Evolutionary conservation across 2,888 invertebrate species (phyloP).

Genomic region (Polydesmus complanatus): DNA sequence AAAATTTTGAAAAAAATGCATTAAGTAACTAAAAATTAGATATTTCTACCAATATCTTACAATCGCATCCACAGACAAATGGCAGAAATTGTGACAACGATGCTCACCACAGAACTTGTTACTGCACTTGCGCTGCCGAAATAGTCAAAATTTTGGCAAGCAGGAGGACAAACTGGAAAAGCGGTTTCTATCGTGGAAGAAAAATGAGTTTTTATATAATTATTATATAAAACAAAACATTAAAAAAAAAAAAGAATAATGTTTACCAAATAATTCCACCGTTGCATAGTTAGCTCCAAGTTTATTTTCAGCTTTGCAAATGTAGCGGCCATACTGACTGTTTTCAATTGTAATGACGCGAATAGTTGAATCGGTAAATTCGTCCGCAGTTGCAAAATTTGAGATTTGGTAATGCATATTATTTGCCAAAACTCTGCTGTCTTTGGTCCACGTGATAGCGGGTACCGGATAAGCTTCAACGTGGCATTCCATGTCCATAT

Average conservation of each 20-base stretch:
- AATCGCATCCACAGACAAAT: too few species aligned
- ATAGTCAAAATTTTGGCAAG: conserved; percentile 50
- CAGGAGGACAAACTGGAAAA: conserved; percentile 84
- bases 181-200: conserved; percentile 62
- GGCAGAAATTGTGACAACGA: too few species aligned
- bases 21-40: too few species aligned
- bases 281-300: conserved; percentile 63
- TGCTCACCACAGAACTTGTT: background rate
- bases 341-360: conserved; percentile 83
- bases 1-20: too few species aligned
- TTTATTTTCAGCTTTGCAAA: conserved; percentile 78
- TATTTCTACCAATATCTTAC: too few species aligned
- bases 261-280: conserved; percentile 63
- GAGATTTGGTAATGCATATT: conserved; percentile 83
- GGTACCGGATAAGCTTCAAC: conserved; percentile 90
- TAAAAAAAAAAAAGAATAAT: conserved; percentile 9
- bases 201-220: too few species aligned
- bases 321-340: conserved; percentile 67
- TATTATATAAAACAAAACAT: background rate
- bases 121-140: background rate
- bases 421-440: conserved; percentile 61
- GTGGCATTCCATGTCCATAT: conserved; percentile 88
- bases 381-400: conserved; percentile 80
- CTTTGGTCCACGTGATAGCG: conserved; percentile 76
- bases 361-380: conserved; percentile 78